Evolutionary conservation across 2,113 vertebrate genomes (phyloP).

Genomic region (Percina caprodes): DNA sequence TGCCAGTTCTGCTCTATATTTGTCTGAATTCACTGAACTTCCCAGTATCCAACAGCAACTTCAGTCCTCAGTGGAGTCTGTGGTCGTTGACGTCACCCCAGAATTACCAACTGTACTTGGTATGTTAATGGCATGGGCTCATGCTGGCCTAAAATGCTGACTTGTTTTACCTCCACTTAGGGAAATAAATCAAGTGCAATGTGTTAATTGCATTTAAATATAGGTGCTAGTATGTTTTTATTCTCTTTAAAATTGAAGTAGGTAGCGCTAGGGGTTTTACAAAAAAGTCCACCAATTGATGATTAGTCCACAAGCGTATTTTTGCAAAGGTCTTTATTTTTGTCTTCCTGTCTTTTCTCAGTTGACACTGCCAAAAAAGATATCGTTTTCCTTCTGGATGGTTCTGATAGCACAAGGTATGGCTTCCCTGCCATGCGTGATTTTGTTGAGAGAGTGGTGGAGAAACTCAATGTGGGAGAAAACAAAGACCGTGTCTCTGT

Average conservation of each 20-base stretch:
- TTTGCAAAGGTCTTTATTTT: background rate
- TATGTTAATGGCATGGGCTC: slow-evolving; percentile 46
- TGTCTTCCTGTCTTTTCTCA: slow-evolving; percentile 14
- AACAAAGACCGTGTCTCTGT: slow-evolving; percentile 65
- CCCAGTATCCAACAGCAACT: slow-evolving; percentile 58
- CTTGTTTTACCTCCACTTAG: background rate
- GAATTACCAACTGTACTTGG: slow-evolving; percentile 6
- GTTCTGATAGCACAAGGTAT: slow-evolving; percentile 45
- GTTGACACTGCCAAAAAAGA: slow-evolving; percentile 32
- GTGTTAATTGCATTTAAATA: too few species aligned
- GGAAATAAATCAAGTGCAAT: background rate
- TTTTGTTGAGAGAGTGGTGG: slow-evolving; percentile 57
- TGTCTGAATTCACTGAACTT: slow-evolving; percentile 79
- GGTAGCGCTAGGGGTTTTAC: too few species aligned
- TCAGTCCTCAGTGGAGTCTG: slow-evolving; percentile 23
- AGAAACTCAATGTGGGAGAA: slow-evolving; percentile 62
- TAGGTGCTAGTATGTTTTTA: too few species aligned
- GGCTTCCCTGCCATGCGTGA: slow-evolving; percentile 54
- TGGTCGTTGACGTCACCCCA: slow-evolving; percentile 10
- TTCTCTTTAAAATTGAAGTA: too few species aligned
- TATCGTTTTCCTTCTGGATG: slow-evolving; percentile 74
- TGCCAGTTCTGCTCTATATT: slow-evolving; percentile 13
- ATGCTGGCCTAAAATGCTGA: background rate
- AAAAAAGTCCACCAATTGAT: background rate
- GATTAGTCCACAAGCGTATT: background rate